These are phyloP conservation scores for Tympanuchus pallidicinctus DNA, from an alignment of 2,113 vertebrate species.

Conservation along the genomic window DNA sequence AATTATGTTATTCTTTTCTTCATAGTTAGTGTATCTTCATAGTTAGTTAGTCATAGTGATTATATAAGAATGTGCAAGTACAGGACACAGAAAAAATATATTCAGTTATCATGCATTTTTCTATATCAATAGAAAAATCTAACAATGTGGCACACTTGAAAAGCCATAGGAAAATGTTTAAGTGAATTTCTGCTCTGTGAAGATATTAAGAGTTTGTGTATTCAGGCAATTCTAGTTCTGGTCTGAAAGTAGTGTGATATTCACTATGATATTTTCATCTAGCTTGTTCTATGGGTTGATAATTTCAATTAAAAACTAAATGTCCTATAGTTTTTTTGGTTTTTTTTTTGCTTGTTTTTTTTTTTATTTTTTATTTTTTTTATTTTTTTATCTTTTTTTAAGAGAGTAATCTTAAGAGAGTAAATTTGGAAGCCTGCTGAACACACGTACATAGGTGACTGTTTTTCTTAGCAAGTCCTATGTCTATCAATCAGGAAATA, in stretches of 20 bases:
- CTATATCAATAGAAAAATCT: background rate
- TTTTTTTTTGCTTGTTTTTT: too few relatives aligned
- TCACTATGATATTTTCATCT: background rate
- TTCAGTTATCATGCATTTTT: background rate
- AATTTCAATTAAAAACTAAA: slow-evolving; percentile 3
- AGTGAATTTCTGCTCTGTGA: background rate
- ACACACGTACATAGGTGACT: background rate
- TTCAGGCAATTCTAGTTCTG: background rate
- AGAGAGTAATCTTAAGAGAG: background rate
- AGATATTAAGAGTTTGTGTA: background rate
- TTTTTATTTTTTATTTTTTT: too few relatives aligned
- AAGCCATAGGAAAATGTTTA: background rate
- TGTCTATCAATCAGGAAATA: background rate
- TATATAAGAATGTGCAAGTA: background rate
- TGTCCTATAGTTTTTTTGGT: background rate
- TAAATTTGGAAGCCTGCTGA: background rate
- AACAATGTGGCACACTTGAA: background rate
- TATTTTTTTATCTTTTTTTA: too few relatives aligned
- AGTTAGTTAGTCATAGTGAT: background rate
- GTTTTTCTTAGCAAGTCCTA: background rate
- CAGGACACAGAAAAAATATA: background rate
- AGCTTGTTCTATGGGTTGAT: background rate
- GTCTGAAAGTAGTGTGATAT: background rate
- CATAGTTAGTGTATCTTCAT: background rate
- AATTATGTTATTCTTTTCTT: background rate